Evolutionary conservation across 2,888 invertebrate genomes (phyloP), one percentile per base, ranked within the genome.

Genomic region (Apodemia mormo): DNA sequence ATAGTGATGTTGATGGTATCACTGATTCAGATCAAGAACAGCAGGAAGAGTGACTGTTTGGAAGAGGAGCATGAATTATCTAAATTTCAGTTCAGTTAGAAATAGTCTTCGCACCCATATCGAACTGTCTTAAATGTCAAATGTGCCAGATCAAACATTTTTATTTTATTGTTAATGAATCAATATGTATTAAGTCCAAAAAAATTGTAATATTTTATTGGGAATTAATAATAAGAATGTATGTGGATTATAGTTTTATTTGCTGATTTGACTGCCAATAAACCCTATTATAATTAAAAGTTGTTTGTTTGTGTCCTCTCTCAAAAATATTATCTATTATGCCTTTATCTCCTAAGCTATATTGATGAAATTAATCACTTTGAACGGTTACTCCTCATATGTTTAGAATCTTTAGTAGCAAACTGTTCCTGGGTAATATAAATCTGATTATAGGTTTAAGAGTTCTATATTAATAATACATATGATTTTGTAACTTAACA

Each of bases 141-240:
- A 52, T 52, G 52, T 52, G 52, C 52, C n/a, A 14, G 12, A 52
- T 52, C 14, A 54, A 22, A 22, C 54, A 54, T 14, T 52, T 5
- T 56, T 56, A 22, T 22, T 56, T 56, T 56, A 22, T 56, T 7
- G n/a, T 56, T 22, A 56, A 56, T 56, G 22, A 4, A 56, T 22
- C 56, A 56, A 56, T 56, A 56, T 56, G 56, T 56, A 56, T 56
- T 56, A 56, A 1, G 2, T 56, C 56, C 22, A 56, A 56, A n/a
- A 56, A 22, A 22, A 37, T 37, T 56, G 56, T 22, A 7, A 56
- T 14, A 29, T 56, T 56, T 56, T 22, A 56, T 56, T n/a, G 56
- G 8, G 5, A 56, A 56, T 56, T 22, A 56, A 56, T 22, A 56
- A 56, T 29, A 56, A 56, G 22, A 56, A 56, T 56, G 56, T n/a